Evolutionary conservation across 2,888 invertebrate genomes (phyloP).

Genomic region (Apamea crenata): DNA sequence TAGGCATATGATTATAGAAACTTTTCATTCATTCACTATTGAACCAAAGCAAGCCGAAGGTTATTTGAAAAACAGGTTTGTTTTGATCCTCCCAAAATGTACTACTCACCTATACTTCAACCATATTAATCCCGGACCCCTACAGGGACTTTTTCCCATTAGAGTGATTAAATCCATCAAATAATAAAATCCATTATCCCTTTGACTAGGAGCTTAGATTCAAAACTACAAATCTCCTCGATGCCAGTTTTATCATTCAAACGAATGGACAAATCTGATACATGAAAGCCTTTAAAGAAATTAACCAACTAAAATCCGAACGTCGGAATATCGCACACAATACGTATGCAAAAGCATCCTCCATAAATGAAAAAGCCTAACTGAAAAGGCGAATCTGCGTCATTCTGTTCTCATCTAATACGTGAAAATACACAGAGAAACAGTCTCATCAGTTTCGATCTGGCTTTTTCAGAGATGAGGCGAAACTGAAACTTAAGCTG

Average conservation of each 20-base stretch:
- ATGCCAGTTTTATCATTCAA: conserved; percentile 33
- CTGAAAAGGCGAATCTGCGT: neutral
- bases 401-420: conserved; percentile 1
- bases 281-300: conserved; percentile 27
- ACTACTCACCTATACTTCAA: neutral
- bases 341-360: neutral
- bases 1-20: neutral
- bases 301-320: conserved; percentile 20
- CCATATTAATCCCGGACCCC: neutral
- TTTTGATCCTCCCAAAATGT: neutral
- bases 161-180: conserved; percentile 18
- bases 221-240: conserved; percentile 15
- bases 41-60: neutral
- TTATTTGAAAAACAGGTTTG: neutral
- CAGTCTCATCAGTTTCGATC: neutral
- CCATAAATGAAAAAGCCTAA: neutral
- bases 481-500: neutral
- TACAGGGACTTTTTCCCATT: conserved; percentile 4
- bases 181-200: neutral
- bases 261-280: conserved; percentile 41
- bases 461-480: neutral
- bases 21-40: neutral
- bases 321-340: neutral
- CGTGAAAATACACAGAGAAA: neutral
- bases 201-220: conserved; percentile 2